Evolutionary conservation across 2,888 invertebrate species (phyloP).

Genomic region (Luperina testacea): DNA sequence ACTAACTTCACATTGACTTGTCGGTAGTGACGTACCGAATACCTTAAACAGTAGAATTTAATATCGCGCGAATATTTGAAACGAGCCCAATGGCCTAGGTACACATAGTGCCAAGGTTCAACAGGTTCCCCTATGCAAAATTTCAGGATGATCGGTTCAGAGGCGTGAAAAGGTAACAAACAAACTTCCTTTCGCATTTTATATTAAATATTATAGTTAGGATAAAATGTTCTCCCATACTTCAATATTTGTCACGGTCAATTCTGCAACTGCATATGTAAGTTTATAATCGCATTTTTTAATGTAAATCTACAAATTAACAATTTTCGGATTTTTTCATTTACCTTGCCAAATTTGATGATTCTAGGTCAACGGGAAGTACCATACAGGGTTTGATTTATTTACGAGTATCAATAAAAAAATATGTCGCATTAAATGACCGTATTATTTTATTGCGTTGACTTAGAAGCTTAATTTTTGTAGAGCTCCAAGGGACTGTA

Average conservation of each 20-base stretch:
- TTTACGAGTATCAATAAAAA: background rate
- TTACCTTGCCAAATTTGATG: background rate
- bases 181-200: too few relatives aligned
- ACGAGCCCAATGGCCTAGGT: too few relatives aligned
- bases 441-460: background rate
- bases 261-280: background rate
- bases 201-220: too few relatives aligned
- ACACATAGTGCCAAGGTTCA: too few relatives aligned
- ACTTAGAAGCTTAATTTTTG: background rate
- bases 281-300: background rate
- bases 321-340: background rate
- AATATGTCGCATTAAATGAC: background rate
- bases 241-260: background rate
- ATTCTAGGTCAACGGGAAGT: background rate
- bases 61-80: too few relatives aligned
- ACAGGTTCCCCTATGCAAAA: too few relatives aligned
- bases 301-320: background rate
- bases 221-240: background rate
- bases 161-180: too few relatives aligned
- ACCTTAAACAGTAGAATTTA: too few relatives aligned
- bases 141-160: too few relatives aligned
- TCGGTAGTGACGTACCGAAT: too few relatives aligned
- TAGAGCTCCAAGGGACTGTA: background rate
- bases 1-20: too few relatives aligned
- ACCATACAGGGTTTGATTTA: background rate